A percentile compares a stretch with the other conserved stretches of the same genome.
These are phyloP conservation scores for Drosophila simulans DNA, from an alignment of 1,140 invertebrate species.

Conservation along the genomic window DNA sequence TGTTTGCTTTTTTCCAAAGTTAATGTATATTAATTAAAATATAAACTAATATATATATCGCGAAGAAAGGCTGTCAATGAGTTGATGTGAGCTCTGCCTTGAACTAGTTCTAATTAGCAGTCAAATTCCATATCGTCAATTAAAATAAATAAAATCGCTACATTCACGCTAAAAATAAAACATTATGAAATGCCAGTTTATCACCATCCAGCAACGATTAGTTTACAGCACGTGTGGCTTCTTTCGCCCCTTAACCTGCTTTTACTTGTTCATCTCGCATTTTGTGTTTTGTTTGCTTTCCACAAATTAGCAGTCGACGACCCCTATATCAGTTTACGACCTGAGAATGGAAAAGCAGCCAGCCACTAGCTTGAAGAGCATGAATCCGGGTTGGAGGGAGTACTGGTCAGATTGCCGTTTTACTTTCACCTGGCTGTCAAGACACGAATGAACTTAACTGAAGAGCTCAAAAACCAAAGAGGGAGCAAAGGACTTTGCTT, in stretches of 20 bases:
- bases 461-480: slow-evolving; percentile 15
- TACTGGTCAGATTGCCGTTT: slow-evolving; percentile 13
- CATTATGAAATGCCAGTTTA: slow-evolving; percentile 12
- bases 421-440: slow-evolving; percentile 30
- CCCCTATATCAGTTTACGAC: slow-evolving; percentile 82
- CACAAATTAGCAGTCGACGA: slow-evolving; percentile 82
- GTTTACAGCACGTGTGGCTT: slow-evolving; percentile 54
- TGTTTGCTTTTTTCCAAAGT: slow-evolving; percentile 34
- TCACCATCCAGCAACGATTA: slow-evolving; percentile 40
- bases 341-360: slow-evolving; percentile 8
- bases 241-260: slow-evolving; percentile 1
- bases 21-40: slow-evolving; percentile 65
- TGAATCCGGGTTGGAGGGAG: background rate
- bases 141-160: background rate
- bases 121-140: too few species aligned
- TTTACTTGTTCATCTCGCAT: slow-evolving; percentile 24
- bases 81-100: too few species aligned
- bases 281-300: slow-evolving; percentile 55
- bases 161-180: slow-evolving; percentile 1
- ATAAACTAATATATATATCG: slow-evolving; percentile 63
- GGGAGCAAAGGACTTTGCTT: slow-evolving; percentile 20
- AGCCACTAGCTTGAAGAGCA: slow-evolving; percentile 15
- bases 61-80: background rate
- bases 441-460: slow-evolving; percentile 17
- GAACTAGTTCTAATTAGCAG: too few species aligned